Evolutionary conservation across 1,140 invertebrate genomes (phyloP), one percentile per base, ranked within the genome.

Genomic region (Musca vetustissima): DNA sequence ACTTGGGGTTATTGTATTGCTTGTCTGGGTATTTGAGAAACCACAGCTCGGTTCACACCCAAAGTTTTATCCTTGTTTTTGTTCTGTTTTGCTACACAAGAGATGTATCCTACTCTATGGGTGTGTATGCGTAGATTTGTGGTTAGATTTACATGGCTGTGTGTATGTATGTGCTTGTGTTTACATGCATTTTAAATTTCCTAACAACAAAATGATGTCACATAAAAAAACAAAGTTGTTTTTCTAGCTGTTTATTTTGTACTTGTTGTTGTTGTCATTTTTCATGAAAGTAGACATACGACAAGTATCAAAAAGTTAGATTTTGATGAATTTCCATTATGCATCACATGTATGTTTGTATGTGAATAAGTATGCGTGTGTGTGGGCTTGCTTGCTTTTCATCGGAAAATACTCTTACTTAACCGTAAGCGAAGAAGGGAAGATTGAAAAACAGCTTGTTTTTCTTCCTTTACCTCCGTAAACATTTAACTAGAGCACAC

Each of bases 321-420:
- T 61, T 28, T 61, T 61, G 57, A 61, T 61, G 57, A 61, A 61
- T 61, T 61, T 61, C 36, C 19, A 32, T 61, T 61, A 21, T 25
- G 17, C 22, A 21, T 36, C 25, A 36, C 7, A 21, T 52, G 6
- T 52, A 2, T 52, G 49, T 22, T 17, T 21, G 7, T 4, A 21
- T 52, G 17, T 52, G 28, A n/a, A n/a, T n/a, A n/a, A n/a, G 0
- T 49, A 15, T 49, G 48, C 15, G 48, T 49, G 48, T 49, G 2
- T n/a, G 28, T 32, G 28, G 3, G 28, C 28, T 4, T 32, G 28
- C n/a, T n/a, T 43, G 1, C 36, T 43, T 43, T 43, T 43, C 36
- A 43, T 43, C 4, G 36, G 13, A 43, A 43, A 43, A 43, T 43
- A 43, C 36, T 43, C 36, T 13, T 43, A 43, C 36, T 43, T 43